phyloP scores from a whole-genome alignment of 2,888 invertebrate species.

The Aphodius granarius region DNA sequence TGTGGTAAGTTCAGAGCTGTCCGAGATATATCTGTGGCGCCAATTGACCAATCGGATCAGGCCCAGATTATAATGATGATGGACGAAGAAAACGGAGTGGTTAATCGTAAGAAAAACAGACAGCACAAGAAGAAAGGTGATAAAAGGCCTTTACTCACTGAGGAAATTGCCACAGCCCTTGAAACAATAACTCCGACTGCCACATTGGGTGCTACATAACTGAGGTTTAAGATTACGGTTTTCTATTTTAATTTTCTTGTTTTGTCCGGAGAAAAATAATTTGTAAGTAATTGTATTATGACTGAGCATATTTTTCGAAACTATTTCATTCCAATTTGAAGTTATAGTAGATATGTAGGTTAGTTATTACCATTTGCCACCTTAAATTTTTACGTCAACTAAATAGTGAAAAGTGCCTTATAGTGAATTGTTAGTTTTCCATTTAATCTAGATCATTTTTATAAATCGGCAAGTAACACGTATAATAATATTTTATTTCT shows the following conservation, averaged over 20 bases:
- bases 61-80: slow-evolving; percentile 72
- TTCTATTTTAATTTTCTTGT: neutral
- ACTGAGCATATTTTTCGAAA: neutral
- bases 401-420: slow-evolving; percentile 19
- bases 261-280: neutral
- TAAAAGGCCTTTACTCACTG: slow-evolving; percentile 53
- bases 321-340: neutral
- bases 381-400: neutral
- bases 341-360: neutral
- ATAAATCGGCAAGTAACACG: neutral
- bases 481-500: neutral
- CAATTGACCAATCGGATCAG: slow-evolving; percentile 75
- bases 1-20: slow-evolving; percentile 89
- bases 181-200: slow-evolving; percentile 39
- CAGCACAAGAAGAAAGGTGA: slow-evolving; percentile 50
- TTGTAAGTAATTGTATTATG: neutral
- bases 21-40: slow-evolving; percentile 80
- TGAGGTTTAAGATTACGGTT: neutral
- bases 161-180: slow-evolving; percentile 47
- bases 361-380: neutral
- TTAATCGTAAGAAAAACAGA: slow-evolving; percentile 55
- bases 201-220: slow-evolving; percentile 31
- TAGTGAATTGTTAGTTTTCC: slow-evolving; percentile 19
- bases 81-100: slow-evolving; percentile 73
- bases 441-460: slow-evolving; percentile 11